A percentile compares a stretch with the other conserved stretches of the same genome.
Evolutionary conservation across 2,888 invertebrate species (phyloP).

Genomic region (Mimumesa dahlbomi): DNA sequence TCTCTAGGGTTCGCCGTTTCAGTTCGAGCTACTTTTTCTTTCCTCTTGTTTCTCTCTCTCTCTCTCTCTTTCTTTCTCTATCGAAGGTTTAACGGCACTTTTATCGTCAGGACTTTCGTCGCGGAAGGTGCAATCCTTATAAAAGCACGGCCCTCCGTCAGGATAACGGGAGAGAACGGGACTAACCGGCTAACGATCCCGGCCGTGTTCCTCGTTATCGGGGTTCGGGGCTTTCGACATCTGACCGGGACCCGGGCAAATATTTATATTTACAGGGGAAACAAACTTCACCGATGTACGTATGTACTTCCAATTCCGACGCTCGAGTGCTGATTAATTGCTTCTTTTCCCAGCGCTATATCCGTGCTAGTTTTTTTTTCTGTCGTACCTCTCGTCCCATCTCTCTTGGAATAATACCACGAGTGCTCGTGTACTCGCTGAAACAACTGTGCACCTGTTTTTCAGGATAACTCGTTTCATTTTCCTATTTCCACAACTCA

Average conservation of each 20-base stretch:
- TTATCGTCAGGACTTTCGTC: slow-evolving; percentile 55
- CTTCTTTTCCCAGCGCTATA: no score
- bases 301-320: no score
- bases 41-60: background rate
- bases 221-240: slow-evolving; percentile 1
- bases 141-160: slow-evolving; percentile 17
- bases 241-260: background rate
- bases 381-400: no score
- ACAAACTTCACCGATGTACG: background rate
- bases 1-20: no score
- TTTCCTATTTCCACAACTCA: no score
- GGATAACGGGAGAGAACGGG: slow-evolving; percentile 3
- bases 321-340: no score
- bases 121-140: slow-evolving; percentile 48
- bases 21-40: slow-evolving; percentile 4
- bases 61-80: slow-evolving; percentile 11
- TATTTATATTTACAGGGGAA: background rate
- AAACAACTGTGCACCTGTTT: no score
- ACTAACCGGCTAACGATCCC: background rate
- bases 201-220: slow-evolving; percentile 5
- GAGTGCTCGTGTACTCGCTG: no score
- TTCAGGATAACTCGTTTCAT: no score
- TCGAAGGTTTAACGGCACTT: slow-evolving; percentile 47
- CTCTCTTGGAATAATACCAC: no score
- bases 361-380: no score